Evolutionary conservation across 1,140 invertebrate genomes (phyloP).

Genomic region (Battus philenor): DNA sequence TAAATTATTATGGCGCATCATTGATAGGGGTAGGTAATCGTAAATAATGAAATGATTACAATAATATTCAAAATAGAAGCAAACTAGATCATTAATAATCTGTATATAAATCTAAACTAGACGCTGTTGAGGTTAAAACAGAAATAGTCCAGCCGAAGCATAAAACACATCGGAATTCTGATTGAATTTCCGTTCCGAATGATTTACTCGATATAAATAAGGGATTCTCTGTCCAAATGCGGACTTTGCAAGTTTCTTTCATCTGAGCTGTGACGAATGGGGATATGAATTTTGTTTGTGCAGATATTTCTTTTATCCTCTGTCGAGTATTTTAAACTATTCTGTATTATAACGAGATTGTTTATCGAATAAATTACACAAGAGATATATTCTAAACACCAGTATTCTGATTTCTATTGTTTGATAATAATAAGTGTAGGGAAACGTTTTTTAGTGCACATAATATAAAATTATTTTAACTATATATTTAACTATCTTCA

Average conservation of each 20-base stretch:
- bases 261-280: constrained; percentile 10
- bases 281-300: constrained; percentile 11
- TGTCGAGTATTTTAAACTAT: constrained; percentile 9
- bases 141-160: constrained; percentile 3
- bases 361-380: too few relatives aligned
- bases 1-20: too few relatives aligned
- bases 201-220: constrained; percentile 11
- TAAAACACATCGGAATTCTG: constrained; percentile 12
- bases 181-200: constrained; percentile 14
- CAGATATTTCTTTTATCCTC: constrained; percentile 1
- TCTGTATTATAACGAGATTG: constrained; percentile 2
- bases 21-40: too few relatives aligned
- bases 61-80: too few relatives aligned
- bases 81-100: not conserved
- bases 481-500: too few relatives aligned
- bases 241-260: constrained; percentile 13
- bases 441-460: too few relatives aligned
- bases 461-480: too few relatives aligned
- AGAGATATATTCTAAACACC: too few relatives aligned
- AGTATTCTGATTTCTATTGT: too few relatives aligned
- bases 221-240: constrained; percentile 10
- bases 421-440: too few relatives aligned
- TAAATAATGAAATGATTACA: too few relatives aligned
- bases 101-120: constrained; percentile 4
- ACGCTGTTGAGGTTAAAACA: not conserved